Percentiles rank a stretch among this genome's conserved stretches.
Conservation (phyloP, 1,140 invertebrate genomes). For the Ostrea denselamellosa region DNA sequence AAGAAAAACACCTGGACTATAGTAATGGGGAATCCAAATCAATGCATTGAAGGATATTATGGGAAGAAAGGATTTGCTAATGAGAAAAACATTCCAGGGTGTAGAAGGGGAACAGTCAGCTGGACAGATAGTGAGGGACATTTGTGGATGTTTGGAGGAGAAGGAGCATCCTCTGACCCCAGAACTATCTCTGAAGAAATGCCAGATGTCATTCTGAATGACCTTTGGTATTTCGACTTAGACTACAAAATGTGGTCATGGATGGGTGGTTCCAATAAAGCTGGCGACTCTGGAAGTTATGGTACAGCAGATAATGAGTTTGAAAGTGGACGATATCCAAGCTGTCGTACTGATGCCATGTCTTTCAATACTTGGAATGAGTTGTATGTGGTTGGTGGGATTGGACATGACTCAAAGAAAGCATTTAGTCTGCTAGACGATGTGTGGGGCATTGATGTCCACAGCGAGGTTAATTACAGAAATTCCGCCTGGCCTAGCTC, state of each 20-base stretch:
- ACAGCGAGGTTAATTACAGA: constrained; percentile 44
- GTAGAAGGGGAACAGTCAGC: constrained; percentile 53
- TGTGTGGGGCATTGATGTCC: constrained; percentile 52
- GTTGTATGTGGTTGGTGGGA: constrained; percentile 62
- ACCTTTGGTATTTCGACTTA: constrained; percentile 64
- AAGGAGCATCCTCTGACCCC: constrained; percentile 50
- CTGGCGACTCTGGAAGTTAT: constrained; percentile 53
- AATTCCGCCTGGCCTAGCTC: constrained; percentile 42
- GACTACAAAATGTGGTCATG: constrained; percentile 58
- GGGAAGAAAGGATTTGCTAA: not conserved
- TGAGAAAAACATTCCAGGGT: constrained; percentile 55
- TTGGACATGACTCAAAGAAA: constrained; percentile 54
- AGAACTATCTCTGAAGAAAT: constrained; percentile 18
- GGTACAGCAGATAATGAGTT: constrained; percentile 30
- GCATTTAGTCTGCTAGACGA: constrained; percentile 44
- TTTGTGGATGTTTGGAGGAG: constrained; percentile 69
- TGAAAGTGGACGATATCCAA: constrained; percentile 46
- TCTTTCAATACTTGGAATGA: constrained; percentile 53
- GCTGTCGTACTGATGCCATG: constrained; percentile 56
- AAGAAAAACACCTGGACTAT: constrained; percentile 57
- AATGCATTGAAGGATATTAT: constrained; percentile 47
- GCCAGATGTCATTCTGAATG: constrained; percentile 57
- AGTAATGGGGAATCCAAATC: constrained; percentile 47
- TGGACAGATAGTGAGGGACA: constrained; percentile 59
- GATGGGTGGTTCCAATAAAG: constrained; percentile 58